Evolutionary conservation across 2,797 vertebrate genomes (phyloP), one percentile per base, ranked within the genome.

Genomic region (Yasuhikotakia modesta): DNA sequence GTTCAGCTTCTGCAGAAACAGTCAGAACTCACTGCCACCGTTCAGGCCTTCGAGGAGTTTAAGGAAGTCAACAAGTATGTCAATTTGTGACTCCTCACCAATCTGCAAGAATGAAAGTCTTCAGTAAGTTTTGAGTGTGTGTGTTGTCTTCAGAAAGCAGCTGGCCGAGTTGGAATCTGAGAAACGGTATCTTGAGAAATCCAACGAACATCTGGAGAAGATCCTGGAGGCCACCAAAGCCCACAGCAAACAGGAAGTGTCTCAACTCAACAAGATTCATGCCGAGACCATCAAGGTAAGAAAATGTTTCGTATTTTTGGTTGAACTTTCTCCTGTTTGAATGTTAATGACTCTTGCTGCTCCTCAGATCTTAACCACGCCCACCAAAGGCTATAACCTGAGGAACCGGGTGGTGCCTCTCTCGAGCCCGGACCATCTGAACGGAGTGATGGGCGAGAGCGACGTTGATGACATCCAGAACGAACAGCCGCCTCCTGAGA

Each of bases 181-280:
- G 75, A 94, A 95, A 86, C 93, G 95, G 19, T 97, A 96, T 87
- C 91, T 99, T 61, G 93, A 88, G 24, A 98, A 96, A 84, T 94
- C 95, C 72, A 98, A 97, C 88, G 88, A 87, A 55, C 96, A 97
- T 86, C 93, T 99, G 76, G 97, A 99, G 88, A 97, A 95, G 35
- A 96, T 99, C 90, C 89, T 99, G 85, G 95, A 97, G 85, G 96
- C 96, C 67, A 98, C 95, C 21, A 95, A 97, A 78, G 91, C 93
- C 30, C 92, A 93, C 86, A 97, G 94, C 83, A 94, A 95, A 39
- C 93, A 89, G 57, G 96, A 97, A 86, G 93, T 98, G 21, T 96
- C 93, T 61, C 95, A 99, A 77, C 87, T 99, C 27, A 97, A 97
- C 86, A 96, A 94, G 85, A 92, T 98, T 55, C 96, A 96, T 0